Evolutionary conservation across 2,113 vertebrate species (phyloP).

Genomic region (Platysteira castanea): DNA sequence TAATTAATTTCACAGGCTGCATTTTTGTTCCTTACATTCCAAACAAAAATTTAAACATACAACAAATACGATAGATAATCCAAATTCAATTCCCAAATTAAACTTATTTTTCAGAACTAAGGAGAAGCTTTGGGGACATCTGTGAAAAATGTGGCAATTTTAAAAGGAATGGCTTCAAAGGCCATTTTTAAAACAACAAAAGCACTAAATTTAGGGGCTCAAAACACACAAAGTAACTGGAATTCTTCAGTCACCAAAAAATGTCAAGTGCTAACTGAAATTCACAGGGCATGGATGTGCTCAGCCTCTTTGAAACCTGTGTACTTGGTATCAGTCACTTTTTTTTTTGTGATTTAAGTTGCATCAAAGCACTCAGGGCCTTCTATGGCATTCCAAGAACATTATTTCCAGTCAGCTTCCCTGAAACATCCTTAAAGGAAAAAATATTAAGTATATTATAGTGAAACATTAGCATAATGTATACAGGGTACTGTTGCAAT

Average conservation of each 20-base stretch:
- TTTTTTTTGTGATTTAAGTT: not conserved
- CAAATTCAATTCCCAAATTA: not conserved
- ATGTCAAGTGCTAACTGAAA: not conserved
- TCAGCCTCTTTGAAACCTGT: not conserved
- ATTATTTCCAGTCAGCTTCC: not conserved
- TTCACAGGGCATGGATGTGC: not conserved
- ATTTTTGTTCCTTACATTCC: not conserved
- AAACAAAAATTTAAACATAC: not conserved
- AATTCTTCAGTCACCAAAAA: not conserved
- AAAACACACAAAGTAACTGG: not conserved
- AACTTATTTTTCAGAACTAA: not conserved
- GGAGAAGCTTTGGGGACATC: not conserved
- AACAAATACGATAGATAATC: not conserved
- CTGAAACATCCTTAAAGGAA: not conserved
- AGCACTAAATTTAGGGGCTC: not conserved
- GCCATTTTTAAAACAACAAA: not conserved
- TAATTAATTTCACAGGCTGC: not conserved
- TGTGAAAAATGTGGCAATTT: not conserved
- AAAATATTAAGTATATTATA: not conserved
- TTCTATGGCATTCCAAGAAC: not conserved
- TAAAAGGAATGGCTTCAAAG: not conserved
- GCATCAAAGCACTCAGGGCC: not conserved
- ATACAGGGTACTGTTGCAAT: not conserved
- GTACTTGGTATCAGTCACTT: not conserved
- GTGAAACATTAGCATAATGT: not conserved